These are phyloP conservation scores for Euphonia xanthogaster DNA, from an alignment of 2,797 vertebrate species.

Conservation along the genomic window DNA sequence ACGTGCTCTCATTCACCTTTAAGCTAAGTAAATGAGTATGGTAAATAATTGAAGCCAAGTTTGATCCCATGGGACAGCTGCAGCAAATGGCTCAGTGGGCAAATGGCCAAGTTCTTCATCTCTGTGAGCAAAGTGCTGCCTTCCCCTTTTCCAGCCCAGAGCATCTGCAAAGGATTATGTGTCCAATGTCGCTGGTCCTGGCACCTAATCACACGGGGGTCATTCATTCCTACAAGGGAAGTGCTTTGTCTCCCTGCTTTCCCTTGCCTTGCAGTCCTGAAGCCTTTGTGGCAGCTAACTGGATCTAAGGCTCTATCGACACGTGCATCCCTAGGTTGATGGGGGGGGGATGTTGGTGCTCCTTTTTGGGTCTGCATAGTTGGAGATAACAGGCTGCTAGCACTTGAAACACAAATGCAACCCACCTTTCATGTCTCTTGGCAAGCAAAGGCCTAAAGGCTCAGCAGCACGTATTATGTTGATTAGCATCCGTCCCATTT, in stretches of 20 bases:
- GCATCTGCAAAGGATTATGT: neutral
- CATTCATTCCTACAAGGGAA: neutral
- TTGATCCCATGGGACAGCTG: neutral
- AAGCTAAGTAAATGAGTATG: neutral
- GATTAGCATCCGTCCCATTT: constrained; percentile 3
- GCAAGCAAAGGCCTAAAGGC: neutral
- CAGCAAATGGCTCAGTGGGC: constrained; percentile 34
- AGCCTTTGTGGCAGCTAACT: constrained; percentile 16
- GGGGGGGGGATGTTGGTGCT: accelerated
- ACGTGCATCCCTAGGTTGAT: neutral
- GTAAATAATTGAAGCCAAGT: constrained; percentile 17
- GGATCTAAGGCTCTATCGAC: neutral
- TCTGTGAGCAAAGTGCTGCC: neutral
- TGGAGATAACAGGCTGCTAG: constrained; percentile 30
- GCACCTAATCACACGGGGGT: neutral
- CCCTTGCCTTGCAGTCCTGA: neutral
- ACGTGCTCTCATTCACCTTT: constrained; percentile 19
- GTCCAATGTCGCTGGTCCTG: neutral
- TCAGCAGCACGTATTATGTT: neutral
- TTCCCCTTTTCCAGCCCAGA: neutral
- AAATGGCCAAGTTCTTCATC: constrained; percentile 12
- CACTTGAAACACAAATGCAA: neutral
- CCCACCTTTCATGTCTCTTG: neutral
- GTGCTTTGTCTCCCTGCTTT: neutral
- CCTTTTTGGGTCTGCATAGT: neutral